These are phyloP conservation scores for Orchesellides sinensis DNA, from an alignment of 2,888 invertebrate genomes.

Conservation along the genomic window DNA sequence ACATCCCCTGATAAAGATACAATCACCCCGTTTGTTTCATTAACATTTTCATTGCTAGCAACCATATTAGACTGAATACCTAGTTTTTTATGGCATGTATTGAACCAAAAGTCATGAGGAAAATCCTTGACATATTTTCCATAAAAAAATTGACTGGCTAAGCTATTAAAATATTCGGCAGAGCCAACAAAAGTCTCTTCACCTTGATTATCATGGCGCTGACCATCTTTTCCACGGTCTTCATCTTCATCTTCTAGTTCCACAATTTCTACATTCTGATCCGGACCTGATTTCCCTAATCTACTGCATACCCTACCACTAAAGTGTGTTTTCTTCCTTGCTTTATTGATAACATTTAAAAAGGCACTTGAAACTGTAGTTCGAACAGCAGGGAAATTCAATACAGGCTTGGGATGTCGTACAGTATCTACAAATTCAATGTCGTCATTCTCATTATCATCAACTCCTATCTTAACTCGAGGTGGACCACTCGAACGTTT, in stretches of 20 bases:
- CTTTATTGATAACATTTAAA: background rate
- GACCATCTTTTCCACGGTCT: background rate
- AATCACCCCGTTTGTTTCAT: conserved; percentile 9
- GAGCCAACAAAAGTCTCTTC: background rate
- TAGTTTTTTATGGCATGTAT: conserved; percentile 1
- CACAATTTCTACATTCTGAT: conserved; percentile 23
- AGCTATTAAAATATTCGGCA: background rate
- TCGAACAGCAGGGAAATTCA: background rate
- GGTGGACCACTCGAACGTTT: background rate
- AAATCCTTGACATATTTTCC: conserved; percentile 18
- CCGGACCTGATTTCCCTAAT: conserved; percentile 13
- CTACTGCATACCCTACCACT: conserved; percentile 12
- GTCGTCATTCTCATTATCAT: conserved; percentile 41
- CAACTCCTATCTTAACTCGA: conserved; percentile 32
- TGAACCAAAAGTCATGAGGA: conserved; percentile 59
- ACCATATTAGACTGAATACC: too few species aligned
- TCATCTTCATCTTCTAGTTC: conserved; percentile 29
- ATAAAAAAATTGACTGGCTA: conserved; percentile 25
- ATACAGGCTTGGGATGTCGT: background rate
- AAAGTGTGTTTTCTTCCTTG: background rate
- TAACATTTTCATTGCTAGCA: conserved; percentile 4
- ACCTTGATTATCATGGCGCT: background rate
- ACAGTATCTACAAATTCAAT: conserved; percentile 12
- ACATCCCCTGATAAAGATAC: conserved; percentile 39
- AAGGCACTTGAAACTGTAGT: background rate